A percentile compares a stretch with the other conserved stretches of the same genome.
Conservation (phyloP, 2,888 invertebrate species). For the Endomychus coccineus region DNA sequence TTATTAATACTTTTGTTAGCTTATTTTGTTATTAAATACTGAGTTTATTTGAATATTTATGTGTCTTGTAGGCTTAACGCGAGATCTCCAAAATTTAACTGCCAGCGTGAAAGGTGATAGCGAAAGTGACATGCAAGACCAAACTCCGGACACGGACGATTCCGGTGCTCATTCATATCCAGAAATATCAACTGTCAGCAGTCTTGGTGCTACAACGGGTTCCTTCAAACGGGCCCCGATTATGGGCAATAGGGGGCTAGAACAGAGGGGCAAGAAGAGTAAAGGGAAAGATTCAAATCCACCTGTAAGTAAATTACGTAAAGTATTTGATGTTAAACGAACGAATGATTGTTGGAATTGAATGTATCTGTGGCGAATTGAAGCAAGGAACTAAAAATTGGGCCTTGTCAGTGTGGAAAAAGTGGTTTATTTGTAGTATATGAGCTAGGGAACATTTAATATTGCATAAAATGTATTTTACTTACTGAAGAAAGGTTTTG, state of each 20-base stretch:
- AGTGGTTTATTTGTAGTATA: no score
- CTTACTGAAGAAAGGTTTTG: no score
- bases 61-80: constrained; percentile 45
- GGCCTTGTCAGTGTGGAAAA: no score
- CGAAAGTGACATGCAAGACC: constrained; percentile 63
- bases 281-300: constrained; percentile 41
- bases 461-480: no score
- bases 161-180: constrained; percentile 51
- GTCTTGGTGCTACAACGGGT: constrained; percentile 43
- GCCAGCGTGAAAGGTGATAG: constrained; percentile 52
- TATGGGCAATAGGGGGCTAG: constrained; percentile 54
- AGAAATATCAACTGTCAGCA: constrained; percentile 43
- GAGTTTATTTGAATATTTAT: no score
- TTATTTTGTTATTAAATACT: background rate
- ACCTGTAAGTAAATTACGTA: constrained; percentile 31
- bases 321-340: no score
- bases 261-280: constrained; percentile 58
- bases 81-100: constrained; percentile 45
- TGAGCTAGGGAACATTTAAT: no score
- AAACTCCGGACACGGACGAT: constrained; percentile 69
- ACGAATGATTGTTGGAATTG: no score
- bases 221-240: constrained; percentile 54
- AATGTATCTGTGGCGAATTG: no score
- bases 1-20: no score
- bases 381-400: no score